phyloP scores from a whole-genome alignment of 2,888 invertebrate species.

The Limnephilus rhombicus region DNA sequence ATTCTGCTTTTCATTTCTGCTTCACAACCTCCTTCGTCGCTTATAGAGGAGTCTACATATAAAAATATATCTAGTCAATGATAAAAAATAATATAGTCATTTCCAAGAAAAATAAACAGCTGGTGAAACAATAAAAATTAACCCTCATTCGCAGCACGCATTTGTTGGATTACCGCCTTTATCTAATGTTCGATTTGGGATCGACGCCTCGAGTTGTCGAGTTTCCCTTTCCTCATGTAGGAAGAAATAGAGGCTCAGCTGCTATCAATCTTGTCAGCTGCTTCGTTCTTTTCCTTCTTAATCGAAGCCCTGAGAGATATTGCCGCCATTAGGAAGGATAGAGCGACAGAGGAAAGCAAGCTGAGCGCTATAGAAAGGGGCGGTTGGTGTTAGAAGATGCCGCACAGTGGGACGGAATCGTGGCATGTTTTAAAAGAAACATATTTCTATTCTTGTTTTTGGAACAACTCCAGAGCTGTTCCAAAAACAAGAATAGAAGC shows the following conservation, averaged over 20 bases:
- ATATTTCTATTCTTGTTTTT: no score
- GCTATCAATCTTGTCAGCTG: slow-evolving; percentile 26
- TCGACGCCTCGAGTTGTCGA: background rate
- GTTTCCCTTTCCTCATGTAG: background rate
- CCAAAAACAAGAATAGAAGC: no score
- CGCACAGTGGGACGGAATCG: background rate
- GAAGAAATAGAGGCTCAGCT: background rate
- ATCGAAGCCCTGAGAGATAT: slow-evolving; percentile 22
- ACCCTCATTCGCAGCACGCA: background rate
- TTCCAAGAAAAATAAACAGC: background rate
- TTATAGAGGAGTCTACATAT: no score
- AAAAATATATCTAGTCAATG: no score
- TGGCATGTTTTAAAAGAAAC: no score
- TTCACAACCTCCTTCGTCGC: no score
- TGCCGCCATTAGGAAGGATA: background rate
- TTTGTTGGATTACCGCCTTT: background rate
- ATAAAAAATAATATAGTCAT: background rate
- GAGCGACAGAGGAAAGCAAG: background rate
- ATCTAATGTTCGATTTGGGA: background rate
- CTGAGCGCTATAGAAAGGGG: background rate
- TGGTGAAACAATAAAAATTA: background rate
- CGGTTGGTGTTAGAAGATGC: background rate
- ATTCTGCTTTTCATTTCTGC: no score
- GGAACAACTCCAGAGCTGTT: no score
- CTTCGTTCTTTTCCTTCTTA: background rate